Percentiles rank a stretch among this genome's conserved stretches.
These are phyloP conservation scores for Polypterus senegalus DNA, from an alignment of 2,113 vertebrate genomes.

Conservation along the genomic window DNA sequence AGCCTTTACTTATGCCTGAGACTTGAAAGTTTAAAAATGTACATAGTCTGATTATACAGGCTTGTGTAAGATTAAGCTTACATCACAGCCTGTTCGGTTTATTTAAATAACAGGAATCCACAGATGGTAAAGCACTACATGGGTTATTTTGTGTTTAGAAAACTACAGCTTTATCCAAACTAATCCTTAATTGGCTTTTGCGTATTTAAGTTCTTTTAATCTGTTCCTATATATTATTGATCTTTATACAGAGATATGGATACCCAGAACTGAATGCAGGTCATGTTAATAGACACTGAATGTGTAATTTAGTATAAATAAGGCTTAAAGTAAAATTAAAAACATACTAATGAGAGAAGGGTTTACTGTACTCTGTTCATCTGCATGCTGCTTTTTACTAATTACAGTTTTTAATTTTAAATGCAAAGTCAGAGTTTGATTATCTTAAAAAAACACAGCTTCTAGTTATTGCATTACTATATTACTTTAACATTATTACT, in stretches of 20 bases:
- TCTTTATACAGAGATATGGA: slow-evolving; percentile 27
- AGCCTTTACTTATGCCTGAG: slow-evolving; percentile 4
- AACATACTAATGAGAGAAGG: too few relatives aligned
- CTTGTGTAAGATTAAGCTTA: slow-evolving; percentile 30
- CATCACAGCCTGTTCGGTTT: slow-evolving; percentile 22
- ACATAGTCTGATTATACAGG: slow-evolving; percentile 53
- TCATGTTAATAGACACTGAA: neutral
- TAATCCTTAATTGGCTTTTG: slow-evolving; percentile 39
- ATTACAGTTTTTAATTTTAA: too few relatives aligned
- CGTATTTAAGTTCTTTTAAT: slow-evolving; percentile 32
- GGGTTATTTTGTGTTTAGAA: slow-evolving; percentile 23
- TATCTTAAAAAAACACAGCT: too few relatives aligned
- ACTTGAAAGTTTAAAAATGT: slow-evolving; percentile 16
- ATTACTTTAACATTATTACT: too few relatives aligned
- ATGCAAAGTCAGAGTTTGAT: too few relatives aligned
- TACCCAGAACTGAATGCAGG: slow-evolving; percentile 21
- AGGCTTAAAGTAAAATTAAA: too few relatives aligned
- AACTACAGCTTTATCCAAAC: slow-evolving; percentile 34
- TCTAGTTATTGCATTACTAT: too few relatives aligned
- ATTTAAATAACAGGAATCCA: slow-evolving; percentile 23
- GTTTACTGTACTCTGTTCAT: too few relatives aligned
- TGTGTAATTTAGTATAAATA: too few relatives aligned
- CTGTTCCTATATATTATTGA: slow-evolving; percentile 35
- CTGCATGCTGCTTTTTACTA: too few relatives aligned
- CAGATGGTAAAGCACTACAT: slow-evolving; percentile 19